These are phyloP conservation scores for Saccostrea echinata DNA, from an alignment of 1,140 invertebrate species.

Conservation along the genomic window DNA sequence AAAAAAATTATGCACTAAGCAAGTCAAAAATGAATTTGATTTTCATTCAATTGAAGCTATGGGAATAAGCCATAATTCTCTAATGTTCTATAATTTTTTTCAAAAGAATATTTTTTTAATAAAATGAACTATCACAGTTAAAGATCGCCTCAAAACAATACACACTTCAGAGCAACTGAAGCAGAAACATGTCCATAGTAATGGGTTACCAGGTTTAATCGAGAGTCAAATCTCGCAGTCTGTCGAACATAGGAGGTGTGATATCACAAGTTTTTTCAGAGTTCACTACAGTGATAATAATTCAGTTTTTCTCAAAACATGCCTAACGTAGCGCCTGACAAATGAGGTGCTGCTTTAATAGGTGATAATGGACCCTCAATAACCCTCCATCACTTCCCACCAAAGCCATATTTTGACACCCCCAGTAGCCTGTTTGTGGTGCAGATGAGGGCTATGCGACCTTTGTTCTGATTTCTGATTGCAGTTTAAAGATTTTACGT, in stretches of 20 bases:
- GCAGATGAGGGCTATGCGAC: neutral
- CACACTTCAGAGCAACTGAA: neutral
- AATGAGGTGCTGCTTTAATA: neutral
- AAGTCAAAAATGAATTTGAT: too few relatives aligned
- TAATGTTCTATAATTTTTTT: too few relatives aligned
- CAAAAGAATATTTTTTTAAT: too few relatives aligned
- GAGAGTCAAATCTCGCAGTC: neutral
- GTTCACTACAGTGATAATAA: neutral
- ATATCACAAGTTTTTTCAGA: neutral
- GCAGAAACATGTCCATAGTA: neutral
- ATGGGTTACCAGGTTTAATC: neutral
- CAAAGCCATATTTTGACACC: neutral
- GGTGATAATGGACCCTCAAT: slow-evolving; percentile 2
- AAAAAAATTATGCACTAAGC: too few relatives aligned
- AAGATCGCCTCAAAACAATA: too few relatives aligned
- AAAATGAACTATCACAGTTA: too few relatives aligned
- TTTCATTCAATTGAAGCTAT: too few relatives aligned
- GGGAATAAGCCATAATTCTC: too few relatives aligned
- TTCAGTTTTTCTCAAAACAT: neutral
- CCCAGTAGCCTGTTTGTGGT: neutral
- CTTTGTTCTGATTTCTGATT: neutral
- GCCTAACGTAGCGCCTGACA: neutral
- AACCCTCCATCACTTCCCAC: neutral
- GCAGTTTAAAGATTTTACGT: slow-evolving; percentile 8
- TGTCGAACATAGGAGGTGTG: neutral